Conservation (phyloP, 2,797 vertebrate species). For the Gorsachius magnificus region DNA sequence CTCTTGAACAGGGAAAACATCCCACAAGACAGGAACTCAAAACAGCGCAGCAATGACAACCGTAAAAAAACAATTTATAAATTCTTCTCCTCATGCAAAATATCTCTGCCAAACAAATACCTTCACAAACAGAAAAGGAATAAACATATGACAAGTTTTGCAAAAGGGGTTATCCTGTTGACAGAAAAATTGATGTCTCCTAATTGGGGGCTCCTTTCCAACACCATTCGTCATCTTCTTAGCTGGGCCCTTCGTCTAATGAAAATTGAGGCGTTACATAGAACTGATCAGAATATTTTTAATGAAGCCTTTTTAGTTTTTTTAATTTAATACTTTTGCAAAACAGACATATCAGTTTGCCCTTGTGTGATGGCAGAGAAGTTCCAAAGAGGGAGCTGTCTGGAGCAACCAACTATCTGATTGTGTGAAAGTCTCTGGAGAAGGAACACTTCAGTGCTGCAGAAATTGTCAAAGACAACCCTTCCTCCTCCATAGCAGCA, state of each 20-base stretch:
- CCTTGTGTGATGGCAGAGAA: constrained; percentile 8
- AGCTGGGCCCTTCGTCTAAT: neutral
- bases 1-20: neutral
- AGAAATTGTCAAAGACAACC: constrained; percentile 71
- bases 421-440: constrained; percentile 68
- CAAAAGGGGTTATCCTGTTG: neutral
- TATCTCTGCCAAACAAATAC: constrained; percentile 23
- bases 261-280: neutral
- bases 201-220: constrained; percentile 19
- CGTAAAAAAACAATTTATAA: neutral
- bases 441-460: constrained; percentile 61
- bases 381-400: constrained; percentile 44
- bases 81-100: constrained; percentile 12
- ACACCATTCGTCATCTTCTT: neutral
- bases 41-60: neutral
- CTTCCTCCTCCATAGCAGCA: constrained; percentile 59
- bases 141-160: constrained; percentile 26
- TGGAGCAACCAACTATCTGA: constrained; percentile 53
- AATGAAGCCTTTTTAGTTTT: neutral
- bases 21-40: neutral
- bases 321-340: neutral
- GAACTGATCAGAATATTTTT: neutral
- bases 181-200: constrained; percentile 38
- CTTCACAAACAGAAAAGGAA: constrained; percentile 20
- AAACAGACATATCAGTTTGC: neutral